These are phyloP conservation scores for Intellagama lesueurii DNA, from an alignment of 2,797 vertebrate genomes.

Conservation along the genomic window DNA sequence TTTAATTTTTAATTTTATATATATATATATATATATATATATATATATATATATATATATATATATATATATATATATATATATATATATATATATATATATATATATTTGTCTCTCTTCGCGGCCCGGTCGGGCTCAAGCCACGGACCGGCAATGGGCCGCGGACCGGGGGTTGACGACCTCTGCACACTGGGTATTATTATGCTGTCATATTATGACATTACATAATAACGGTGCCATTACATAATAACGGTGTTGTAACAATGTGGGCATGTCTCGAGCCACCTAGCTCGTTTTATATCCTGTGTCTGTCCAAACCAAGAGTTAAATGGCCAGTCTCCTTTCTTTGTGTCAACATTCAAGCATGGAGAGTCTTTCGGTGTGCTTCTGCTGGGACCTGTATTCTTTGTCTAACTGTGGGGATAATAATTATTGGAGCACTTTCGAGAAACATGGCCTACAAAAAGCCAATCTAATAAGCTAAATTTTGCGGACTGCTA, in stretches of 20 bases:
- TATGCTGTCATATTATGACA: background rate
- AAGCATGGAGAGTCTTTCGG: background rate
- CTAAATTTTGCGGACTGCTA: background rate
- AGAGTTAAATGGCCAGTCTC: background rate
- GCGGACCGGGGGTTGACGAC: no score
- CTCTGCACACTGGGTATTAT: no score
- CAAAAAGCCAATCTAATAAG: background rate
- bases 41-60: no score
- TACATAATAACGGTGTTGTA: background rate
- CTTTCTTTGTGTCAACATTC: background rate
- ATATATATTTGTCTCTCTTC: no score
- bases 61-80: no score
- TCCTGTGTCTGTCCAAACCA: background rate
- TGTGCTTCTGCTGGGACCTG: background rate
- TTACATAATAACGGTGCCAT: background rate
- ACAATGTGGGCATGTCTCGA: background rate
- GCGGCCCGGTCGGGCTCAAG: no score
- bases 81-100: no score
- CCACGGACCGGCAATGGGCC: no score
- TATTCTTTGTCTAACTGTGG: background rate
- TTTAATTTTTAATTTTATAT: no score
- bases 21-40: no score
- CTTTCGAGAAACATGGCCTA: background rate
- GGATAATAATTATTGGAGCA: background rate
- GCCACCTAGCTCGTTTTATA: background rate